Percentiles rank a stretch among this genome's conserved stretches.
phyloP scores from a whole-genome alignment of 2,888 invertebrate genomes.

The Hypena proboscidalis region DNA sequence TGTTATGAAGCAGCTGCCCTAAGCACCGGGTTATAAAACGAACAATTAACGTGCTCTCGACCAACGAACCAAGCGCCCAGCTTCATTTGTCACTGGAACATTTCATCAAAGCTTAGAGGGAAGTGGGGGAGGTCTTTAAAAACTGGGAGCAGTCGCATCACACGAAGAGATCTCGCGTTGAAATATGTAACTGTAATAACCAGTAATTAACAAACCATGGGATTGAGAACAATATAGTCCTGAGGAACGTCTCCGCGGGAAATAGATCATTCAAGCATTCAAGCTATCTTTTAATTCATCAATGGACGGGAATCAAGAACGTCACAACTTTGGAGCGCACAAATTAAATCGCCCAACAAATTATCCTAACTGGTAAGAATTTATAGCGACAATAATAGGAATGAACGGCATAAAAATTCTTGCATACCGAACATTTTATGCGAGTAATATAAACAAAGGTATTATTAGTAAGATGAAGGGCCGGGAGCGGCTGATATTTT shows the following conservation, averaged over 20 bases:
- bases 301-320: constrained; percentile 14
- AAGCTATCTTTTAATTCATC: constrained; percentile 19
- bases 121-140: constrained; percentile 50
- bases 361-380: constrained; percentile 28
- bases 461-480: constrained; percentile 67
- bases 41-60: constrained; percentile 73
- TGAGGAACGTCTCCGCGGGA: constrained; percentile 48
- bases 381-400: constrained; percentile 48
- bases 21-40: constrained; percentile 79
- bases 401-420: constrained; percentile 44
- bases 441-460: constrained; percentile 68
- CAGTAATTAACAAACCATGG: constrained; percentile 79
- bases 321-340: no score
- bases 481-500: constrained; percentile 62
- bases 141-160: constrained; percentile 60
- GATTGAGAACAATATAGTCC: constrained; percentile 68
- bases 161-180: constrained; percentile 54
- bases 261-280: constrained; percentile 45
- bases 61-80: constrained; percentile 61
- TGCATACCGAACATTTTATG: constrained; percentile 48
- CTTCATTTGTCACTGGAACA: constrained; percentile 43
- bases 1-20: constrained; percentile 81
- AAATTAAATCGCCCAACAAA: constrained; percentile 17
- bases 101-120: constrained; percentile 37
- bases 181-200: constrained; percentile 81